Base-by-base conservation (phyloP, 2,888 invertebrate genomes). In the Schrankia costaestrigalis region DNA sequence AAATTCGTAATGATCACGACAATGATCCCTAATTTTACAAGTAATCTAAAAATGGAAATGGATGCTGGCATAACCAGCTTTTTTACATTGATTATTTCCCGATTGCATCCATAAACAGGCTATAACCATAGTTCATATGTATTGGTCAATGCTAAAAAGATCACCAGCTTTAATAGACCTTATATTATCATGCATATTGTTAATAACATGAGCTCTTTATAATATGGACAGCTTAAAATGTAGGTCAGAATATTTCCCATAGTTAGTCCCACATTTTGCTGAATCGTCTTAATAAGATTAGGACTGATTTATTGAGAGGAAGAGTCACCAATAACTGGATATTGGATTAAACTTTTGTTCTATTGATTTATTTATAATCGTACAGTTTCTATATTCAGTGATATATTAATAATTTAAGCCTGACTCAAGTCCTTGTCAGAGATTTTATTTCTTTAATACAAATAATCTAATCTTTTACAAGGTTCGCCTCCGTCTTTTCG, bases 201-300 rank as follows among this genome's bases (percentile, higher is more conserved):
- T 34, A 25, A 36, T 48, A 46, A 45, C 45, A 41, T 33, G 27
- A 46, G 57, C 12, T 51, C 54, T 43, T 39, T 43, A 50, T 47
- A 57, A 55, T 57, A 57, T 54, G 55, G 44, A 56, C 26, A 30
- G 22, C 28, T 56, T 64, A 71, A 72, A 76, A 73, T 41, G 30
- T 78, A 75, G 74, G 74, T 74, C 73, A 74, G 71, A 78, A 74
- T 82, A 78, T 81, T 81, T 53, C 40, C 74, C 63, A 71, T 70
- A 79, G 75, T 82, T 77, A 79, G 78, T 68, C 69, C 62, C 66
- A 63, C 73, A 66, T 78, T 78, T 64, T 72, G 71, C 61, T 56
- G 75, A 74, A 78, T 73, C 68, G 78, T 67, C 68, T 60, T 69
- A 71, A 65, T 78, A 71, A 74, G 71, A 71, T 62, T 54, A 51